Percentiles rank a stretch among this genome's conserved stretches.
Conservation (phyloP, 2,797 vertebrate species). For the Carduelis carduelis region DNA sequence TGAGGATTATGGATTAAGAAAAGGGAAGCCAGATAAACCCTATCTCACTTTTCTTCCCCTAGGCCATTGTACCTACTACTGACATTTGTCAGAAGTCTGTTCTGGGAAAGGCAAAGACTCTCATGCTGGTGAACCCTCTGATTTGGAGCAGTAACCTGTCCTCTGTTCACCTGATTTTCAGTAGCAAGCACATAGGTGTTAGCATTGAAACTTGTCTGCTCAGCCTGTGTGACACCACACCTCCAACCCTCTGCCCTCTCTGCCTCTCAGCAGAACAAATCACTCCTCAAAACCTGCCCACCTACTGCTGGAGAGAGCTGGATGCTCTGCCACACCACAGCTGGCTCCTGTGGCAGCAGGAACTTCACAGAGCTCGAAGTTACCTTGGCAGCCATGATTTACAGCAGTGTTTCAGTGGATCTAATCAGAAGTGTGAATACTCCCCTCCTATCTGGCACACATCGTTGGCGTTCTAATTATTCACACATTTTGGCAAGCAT, state of each 20-base stretch:
- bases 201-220: neutral
- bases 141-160: neutral
- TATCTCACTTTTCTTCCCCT: neutral
- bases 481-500: constrained; percentile 95
- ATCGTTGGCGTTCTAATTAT: constrained; percentile 89
- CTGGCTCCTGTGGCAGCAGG: constrained; percentile 38
- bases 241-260: neutral
- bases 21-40: neutral
- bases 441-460: constrained; percentile 90
- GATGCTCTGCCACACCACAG: constrained; percentile 21
- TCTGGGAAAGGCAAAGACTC: neutral
- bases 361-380: constrained; percentile 67
- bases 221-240: neutral
- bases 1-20: neutral
- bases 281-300: neutral
- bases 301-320: neutral
- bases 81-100: neutral
- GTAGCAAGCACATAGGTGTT: neutral
- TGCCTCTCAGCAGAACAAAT: neutral
- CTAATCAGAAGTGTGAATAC: constrained; percentile 93
- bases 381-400: constrained; percentile 86
- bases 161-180: neutral
- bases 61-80: neutral
- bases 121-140: neutral
- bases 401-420: constrained; percentile 90